Evolutionary conservation across 1,140 invertebrate species (phyloP), one percentile per base, ranked within the genome.

Genomic region (Archivesica marissinica): DNA sequence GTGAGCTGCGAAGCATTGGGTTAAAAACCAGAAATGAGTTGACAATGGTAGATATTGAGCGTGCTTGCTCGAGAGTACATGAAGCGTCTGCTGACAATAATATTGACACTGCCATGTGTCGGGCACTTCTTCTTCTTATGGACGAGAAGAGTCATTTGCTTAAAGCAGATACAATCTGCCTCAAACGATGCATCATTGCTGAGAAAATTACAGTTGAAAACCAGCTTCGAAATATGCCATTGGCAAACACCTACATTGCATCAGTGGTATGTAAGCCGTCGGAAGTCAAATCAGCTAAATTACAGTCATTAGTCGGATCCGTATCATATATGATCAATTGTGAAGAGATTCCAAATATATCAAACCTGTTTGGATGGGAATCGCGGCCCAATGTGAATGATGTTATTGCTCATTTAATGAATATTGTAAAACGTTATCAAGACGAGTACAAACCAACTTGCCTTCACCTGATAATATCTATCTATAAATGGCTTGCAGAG

Each of bases 401-500:
- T 28, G 74, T 77, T 23, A 23, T 77, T 20, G 4, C 20, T 9
- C 74, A 77, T 39, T 41, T 77, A 20, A 38, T 15, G 25, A 77
- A 56, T n/a, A 33, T 77, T 20, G 25, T 77, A 11, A 35, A 20
- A 15, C 23, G 20, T 30, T 77, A 56, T 28, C n/a, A 35, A 2
- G 6, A 23, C 17, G 3, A 38, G 3, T 13, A 39, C 2, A 77
- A 77, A 28, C 4, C 74, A 7, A 17, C 11, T 11, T 77, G 0
- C 54, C 4, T 77, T 3, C 47, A 38, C 17, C 35, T 77, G 50
- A 39, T 59, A 20, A 54, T 38, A 23, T 23, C 56, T n/a, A 59
- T 77, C 11, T 77, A 77, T 33, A 30, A 59, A 56, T 59, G 38
- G 47, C 35, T 77, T 4, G 38, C 28, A n/a, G 52, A 39, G 20